Conservation (phyloP, 2,797 vertebrate species). For the Hydrolagus colliei region DNA sequence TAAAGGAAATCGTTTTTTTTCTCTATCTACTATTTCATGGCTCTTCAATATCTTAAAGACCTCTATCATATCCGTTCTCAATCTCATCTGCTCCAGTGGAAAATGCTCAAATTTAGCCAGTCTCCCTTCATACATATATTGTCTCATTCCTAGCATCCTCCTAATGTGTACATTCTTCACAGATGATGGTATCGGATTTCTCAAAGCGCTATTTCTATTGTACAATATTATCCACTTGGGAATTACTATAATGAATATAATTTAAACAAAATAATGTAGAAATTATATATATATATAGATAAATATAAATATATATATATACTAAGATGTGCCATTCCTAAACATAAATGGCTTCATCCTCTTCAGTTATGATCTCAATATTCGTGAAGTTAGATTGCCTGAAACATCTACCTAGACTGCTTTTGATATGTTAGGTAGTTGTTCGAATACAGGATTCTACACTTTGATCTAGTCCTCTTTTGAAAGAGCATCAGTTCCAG, state of each 20-base stretch:
- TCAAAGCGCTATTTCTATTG: too few species aligned
- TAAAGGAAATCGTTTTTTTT: too few species aligned
- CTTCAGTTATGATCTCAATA: slow-evolving; percentile 6
- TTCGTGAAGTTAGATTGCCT: slow-evolving; percentile 21
- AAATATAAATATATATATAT: not conserved
- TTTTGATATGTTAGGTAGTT: slow-evolving; percentile 6
- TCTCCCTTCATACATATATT: not conserved
- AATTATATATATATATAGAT: not conserved
- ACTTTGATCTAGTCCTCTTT: slow-evolving; percentile 25
- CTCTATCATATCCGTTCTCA: not conserved
- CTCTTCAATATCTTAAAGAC: too few species aligned
- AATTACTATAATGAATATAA: not conserved
- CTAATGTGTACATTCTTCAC: too few species aligned
- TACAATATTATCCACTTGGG: too few species aligned
- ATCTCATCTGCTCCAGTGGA: not conserved
- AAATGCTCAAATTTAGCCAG: not conserved
- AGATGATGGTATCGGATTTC: too few species aligned
- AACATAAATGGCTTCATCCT: not conserved
- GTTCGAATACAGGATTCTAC: not conserved
- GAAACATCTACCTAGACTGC: not conserved
- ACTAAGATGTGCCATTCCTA: not conserved
- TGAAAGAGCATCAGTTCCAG: slow-evolving; percentile 16
- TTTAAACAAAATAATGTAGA: not conserved
- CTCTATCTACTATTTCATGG: too few species aligned
- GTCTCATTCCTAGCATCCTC: too few species aligned